Percentiles rank a stretch among this genome's conserved stretches.
Conservation (phyloP, 2,888 invertebrate genomes). For the Thera obeliscata region DNA sequence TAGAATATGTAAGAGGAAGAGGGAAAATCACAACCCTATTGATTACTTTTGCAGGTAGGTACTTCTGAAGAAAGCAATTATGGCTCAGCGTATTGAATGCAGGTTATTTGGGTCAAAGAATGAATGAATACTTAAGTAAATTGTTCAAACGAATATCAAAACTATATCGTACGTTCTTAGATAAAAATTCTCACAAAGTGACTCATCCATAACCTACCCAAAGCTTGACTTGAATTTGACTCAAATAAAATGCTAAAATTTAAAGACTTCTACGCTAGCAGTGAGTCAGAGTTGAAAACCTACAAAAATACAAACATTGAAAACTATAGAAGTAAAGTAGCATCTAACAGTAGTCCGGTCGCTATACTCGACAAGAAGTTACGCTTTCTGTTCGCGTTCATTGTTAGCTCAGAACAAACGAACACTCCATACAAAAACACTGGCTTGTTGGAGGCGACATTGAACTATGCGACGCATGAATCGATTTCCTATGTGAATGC, state of each 20-base stretch:
- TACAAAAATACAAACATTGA: not conserved
- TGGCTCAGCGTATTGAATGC: slow-evolving; percentile 15
- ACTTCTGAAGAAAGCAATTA: slow-evolving; percentile 22
- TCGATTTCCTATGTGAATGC: slow-evolving; percentile 31
- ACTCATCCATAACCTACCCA: too few relatives aligned
- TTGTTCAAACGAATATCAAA: slow-evolving; percentile 1
- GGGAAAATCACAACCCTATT: slow-evolving; percentile 24
- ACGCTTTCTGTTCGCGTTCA: slow-evolving; percentile 64
- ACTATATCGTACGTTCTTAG: not conserved
- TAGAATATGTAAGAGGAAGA: slow-evolving; percentile 12
- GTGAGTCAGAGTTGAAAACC: not conserved
- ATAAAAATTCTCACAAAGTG: too few relatives aligned
- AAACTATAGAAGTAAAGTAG: slow-evolving; percentile 12
- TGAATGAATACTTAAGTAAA: slow-evolving; percentile 4
- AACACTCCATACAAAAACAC: slow-evolving; percentile 44
- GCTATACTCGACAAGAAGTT: slow-evolving; percentile 44
- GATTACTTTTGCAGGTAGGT: slow-evolving; percentile 17
- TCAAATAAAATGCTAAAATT: too few relatives aligned
- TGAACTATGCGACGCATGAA: slow-evolving; percentile 38
- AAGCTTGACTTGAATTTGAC: too few relatives aligned
- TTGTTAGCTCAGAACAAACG: slow-evolving; percentile 49
- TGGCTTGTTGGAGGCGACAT: slow-evolving; percentile 46
- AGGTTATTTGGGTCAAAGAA: slow-evolving; percentile 1
- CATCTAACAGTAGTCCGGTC: slow-evolving; percentile 36
- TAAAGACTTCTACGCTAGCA: too few relatives aligned